phyloP scores from a whole-genome alignment of 2,888 invertebrate species.

The Isotomurus palustris region DNA sequence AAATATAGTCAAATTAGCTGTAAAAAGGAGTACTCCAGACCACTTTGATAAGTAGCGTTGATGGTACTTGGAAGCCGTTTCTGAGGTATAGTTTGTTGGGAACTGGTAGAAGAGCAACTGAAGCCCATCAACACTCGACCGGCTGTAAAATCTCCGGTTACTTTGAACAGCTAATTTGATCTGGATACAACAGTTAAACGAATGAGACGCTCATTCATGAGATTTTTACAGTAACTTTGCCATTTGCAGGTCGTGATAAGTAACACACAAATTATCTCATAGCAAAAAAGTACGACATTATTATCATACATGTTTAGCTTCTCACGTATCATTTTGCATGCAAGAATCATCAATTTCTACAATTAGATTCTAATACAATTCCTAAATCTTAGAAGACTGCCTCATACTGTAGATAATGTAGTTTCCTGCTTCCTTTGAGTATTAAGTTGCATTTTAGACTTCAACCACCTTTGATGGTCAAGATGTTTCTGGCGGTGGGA shows the following conservation, averaged over 20 bases:
- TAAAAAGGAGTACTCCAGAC: background rate
- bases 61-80: no score
- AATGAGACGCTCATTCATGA: no score
- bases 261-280: no score
- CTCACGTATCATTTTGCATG: no score
- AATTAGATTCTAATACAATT: constrained; percentile 3
- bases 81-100: no score
- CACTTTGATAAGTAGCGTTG: background rate
- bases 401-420: background rate
- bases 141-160: no score
- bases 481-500: constrained; percentile 42
- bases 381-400: background rate
- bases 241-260: background rate
- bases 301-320: background rate
- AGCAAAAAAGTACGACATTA: no score
- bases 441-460: constrained; percentile 33
- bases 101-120: no score
- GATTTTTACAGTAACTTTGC: background rate
- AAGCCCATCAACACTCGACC: no score
- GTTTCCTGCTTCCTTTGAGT: constrained; percentile 5
- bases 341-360: no score
- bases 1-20: background rate
- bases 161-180: no score
- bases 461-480: constrained; percentile 45
- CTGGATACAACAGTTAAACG: no score